Evolutionary conservation across 2,797 vertebrate genomes (phyloP).

Genomic region (Neostethus bicornis): DNA sequence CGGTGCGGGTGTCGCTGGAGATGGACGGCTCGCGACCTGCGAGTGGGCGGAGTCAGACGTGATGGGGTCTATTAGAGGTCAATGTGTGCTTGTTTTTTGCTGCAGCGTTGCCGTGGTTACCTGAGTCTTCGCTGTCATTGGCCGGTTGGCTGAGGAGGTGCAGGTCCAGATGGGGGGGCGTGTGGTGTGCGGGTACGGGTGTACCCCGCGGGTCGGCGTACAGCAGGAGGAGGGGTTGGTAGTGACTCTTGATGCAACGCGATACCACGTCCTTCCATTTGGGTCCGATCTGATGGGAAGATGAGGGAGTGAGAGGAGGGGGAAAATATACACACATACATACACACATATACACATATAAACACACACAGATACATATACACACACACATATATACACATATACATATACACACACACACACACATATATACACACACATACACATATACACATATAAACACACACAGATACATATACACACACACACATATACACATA

Average conservation of each 20-base stretch:
- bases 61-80: no score
- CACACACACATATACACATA: no score
- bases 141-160: conserved; percentile 86
- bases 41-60: background rate
- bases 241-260: conserved; percentile 96
- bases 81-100: no score
- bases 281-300: conserved; percentile 96
- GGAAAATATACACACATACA: no score
- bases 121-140: conserved; percentile 97
- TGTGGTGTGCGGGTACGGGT: conserved; percentile 89
- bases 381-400: no score
- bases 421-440: no score
- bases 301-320: no score
- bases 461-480: no score
- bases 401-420: no score
- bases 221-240: conserved; percentile 94
- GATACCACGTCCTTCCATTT: conserved; percentile 98
- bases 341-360: no score
- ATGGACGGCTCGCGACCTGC: conserved; percentile 94
- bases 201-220: conserved; percentile 95
- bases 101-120: conserved; percentile 77
- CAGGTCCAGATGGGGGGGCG: conserved; percentile 82
- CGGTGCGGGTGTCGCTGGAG: conserved; percentile 95
- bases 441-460: no score
- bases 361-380: no score